Base-by-base conservation (phyloP, 2,888 invertebrate genomes). In the Aricia artaxerxes region DNA sequence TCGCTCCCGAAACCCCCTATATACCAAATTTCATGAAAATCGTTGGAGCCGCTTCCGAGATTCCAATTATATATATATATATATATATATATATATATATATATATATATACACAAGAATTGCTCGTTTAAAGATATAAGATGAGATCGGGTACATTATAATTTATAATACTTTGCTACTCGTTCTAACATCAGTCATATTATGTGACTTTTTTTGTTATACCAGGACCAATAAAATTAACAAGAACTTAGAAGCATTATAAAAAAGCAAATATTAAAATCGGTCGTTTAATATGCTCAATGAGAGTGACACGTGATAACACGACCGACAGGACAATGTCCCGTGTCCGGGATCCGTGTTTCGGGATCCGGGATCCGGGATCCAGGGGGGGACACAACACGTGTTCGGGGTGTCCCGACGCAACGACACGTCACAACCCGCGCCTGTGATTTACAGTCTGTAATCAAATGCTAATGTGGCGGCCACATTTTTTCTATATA, bases 401-500 rank as follows among this genome's bases (percentile, higher is more conserved):
- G 64, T 69, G 69, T 69, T 38, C 69, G 69, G 69, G 35, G 16
- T 35, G 24, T 64, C 31, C 24, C 64, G 35, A 4, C 24, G 13
- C 69, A 13, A 2, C 35, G 5, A 69, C 64, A 64, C 64, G 64
- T 16, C 35, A 35, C 35, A 38, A 35, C 69, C 31, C 69, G 69
- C 69, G 69, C 35, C 13, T 69, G 69, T 69, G 69, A 69, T 69
- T 69, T 69, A 69, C 35, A 69, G 35, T 35, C 35, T 64, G 31
- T 69, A 69, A 69, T 69, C 69, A 38, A 69, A 69, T 69, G 69
- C 69, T 69, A 69, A 69, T 69, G 69, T 38, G 4, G 35, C 35
- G 35, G 69, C 69, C 35, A 38, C 69, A 35, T 69, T 35, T 69
- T 69, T 35, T 69, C 9, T 35, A 24, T 13, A 24, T 69, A 35